These are phyloP conservation scores for Lithobates pipiens DNA, from an alignment of 2,797 vertebrate species.

Conservation along the genomic window DNA sequence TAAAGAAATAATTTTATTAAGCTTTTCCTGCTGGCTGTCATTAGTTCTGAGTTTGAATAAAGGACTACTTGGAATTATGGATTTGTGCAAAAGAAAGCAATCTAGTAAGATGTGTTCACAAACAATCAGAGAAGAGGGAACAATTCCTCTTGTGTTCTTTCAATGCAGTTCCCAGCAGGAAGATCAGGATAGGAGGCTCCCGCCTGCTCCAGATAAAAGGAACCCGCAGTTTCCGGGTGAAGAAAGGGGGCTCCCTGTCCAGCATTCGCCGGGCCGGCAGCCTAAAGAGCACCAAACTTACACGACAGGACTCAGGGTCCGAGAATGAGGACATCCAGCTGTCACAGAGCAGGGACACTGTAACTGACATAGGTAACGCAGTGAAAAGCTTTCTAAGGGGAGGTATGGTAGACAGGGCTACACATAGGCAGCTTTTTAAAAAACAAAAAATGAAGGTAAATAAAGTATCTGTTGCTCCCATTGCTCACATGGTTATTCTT, in stretches of 20 bases:
- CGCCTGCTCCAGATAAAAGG: conserved; percentile 99
- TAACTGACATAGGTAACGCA: conserved; percentile 95
- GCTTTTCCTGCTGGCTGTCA: too few species aligned
- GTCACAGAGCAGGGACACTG: conserved; percentile 97
- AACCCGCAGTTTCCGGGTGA: conserved; percentile 95
- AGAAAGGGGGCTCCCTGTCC: conserved; percentile 97
- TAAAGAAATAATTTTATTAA: too few species aligned
- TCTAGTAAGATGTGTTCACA: conserved; percentile 20
- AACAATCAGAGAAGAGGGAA: conserved; percentile 69
- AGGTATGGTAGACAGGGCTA: conserved; percentile 61
- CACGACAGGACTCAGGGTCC: conserved; percentile 97
- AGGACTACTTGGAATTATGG: background rate
- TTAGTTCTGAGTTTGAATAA: background rate
- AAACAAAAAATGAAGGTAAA: background rate
- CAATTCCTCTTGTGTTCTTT: conserved; percentile 86
- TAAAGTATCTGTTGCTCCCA: background rate
- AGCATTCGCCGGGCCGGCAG: conserved; percentile 96
- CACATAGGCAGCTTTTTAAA: background rate
- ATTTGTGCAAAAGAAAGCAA: conserved; percentile 12
- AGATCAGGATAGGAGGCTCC: conserved; percentile 96
- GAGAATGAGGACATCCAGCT: conserved; percentile 97
- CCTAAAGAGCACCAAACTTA: conserved; percentile 98
- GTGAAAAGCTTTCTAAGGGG: conserved; percentile 70
- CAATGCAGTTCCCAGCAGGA: conserved; percentile 88
- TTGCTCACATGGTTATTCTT: too few species aligned